A percentile compares a stretch with the other conserved stretches of the same genome.
Evolutionary conservation across 2,113 vertebrate genomes (phyloP).

Genomic region (Leuciscus idus): DNA sequence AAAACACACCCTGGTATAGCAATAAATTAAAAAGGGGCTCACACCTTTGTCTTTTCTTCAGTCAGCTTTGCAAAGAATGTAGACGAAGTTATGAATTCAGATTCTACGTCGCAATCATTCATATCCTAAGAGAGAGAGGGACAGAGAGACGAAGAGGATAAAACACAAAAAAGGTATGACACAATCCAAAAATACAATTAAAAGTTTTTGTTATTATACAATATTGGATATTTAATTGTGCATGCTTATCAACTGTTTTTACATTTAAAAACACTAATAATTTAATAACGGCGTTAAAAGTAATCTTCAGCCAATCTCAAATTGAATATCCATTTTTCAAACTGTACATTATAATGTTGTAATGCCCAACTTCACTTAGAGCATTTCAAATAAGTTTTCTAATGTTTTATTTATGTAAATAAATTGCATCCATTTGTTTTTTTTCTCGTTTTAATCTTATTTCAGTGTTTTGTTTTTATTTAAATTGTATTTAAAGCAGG

Average conservation of each 20-base stretch:
- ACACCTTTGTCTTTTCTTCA: slow-evolving; percentile 66
- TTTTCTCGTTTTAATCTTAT: neutral
- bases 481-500: too few species aligned
- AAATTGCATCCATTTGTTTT: neutral
- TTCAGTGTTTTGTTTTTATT: neutral
- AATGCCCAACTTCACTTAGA: too few species aligned
- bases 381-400: too few species aligned
- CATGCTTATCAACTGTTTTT: neutral
- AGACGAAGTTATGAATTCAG: fast-evolving
- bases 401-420: too few species aligned
- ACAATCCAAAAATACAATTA: neutral
- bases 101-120: fast-evolving
- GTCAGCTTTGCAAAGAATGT: neutral
- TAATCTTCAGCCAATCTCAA: too few species aligned
- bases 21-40: neutral
- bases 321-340: too few species aligned
- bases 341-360: too few species aligned
- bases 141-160: neutral
- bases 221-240: neutral
- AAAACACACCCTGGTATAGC: neutral
- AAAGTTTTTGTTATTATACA: neutral
- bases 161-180: neutral
- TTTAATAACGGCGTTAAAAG: neutral
- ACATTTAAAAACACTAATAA: neutral
- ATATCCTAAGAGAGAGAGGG: slow-evolving; percentile 51